phyloP scores from a whole-genome alignment of 2,888 invertebrate genomes.

The Tipula vernalis region DNA sequence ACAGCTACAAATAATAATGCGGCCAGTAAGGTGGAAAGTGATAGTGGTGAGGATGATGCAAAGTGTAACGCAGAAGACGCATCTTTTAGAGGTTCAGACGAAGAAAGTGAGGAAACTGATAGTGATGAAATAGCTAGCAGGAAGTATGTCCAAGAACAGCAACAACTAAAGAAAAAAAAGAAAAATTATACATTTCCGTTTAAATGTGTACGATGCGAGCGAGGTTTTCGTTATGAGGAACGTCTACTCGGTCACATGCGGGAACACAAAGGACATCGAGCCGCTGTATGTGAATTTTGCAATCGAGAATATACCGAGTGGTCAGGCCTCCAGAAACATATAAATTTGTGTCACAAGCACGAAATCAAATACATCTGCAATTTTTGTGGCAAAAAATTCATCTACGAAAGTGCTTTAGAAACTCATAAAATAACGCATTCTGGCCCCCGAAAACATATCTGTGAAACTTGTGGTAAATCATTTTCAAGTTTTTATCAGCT shows the following conservation, averaged over 20 bases:
- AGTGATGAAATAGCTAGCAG: neutral
- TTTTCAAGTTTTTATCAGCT: too few relatives aligned
- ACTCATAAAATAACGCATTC: too few relatives aligned
- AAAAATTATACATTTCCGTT: conserved; percentile 6
- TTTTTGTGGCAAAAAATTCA: too few relatives aligned
- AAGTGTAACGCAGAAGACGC: neutral
- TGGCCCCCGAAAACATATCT: too few relatives aligned
- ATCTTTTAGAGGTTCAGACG: neutral
- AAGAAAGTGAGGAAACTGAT: neutral
- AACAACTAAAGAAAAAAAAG: neutral
- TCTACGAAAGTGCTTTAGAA: too few relatives aligned
- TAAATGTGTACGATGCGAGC: neutral
- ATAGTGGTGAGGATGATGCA: neutral
- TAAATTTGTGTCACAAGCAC: too few relatives aligned
- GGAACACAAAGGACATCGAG: too few relatives aligned
- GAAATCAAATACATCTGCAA: too few relatives aligned
- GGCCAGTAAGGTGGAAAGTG: neutral
- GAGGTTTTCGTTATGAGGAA: neutral
- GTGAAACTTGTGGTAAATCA: too few relatives aligned
- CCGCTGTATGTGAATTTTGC: too few relatives aligned
- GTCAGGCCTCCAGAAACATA: too few relatives aligned
- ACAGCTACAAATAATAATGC: neutral
- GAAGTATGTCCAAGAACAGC: neutral
- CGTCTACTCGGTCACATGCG: neutral
- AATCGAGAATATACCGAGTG: too few relatives aligned